Conservation (phyloP, 1,140 invertebrate genomes). For the Aphaenogaster floridana region DNA sequence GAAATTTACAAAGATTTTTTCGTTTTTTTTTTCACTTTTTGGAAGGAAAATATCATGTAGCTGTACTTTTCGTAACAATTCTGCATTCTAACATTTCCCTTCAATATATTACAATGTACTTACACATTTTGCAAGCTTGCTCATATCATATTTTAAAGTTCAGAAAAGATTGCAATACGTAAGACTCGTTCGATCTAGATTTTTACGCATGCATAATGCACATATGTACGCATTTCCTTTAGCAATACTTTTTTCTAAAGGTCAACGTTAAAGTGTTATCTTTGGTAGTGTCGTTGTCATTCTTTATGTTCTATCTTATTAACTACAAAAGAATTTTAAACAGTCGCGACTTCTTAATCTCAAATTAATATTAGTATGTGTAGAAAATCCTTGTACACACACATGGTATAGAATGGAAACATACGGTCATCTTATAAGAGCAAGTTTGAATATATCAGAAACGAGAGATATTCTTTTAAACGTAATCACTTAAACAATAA, state of each 20-base stretch:
- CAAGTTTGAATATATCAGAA: neutral
- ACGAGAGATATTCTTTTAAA: neutral
- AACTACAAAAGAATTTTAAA: slow-evolving; percentile 51
- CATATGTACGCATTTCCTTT: neutral
- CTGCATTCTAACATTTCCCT: neutral
- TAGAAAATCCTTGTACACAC: slow-evolving; percentile 26
- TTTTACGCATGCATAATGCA: neutral
- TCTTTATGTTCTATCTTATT: slow-evolving; percentile 46
- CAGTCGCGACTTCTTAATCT: slow-evolving; percentile 34
- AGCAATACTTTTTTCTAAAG: slow-evolving; percentile 61
- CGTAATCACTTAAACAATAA: neutral
- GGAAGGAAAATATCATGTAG: neutral
- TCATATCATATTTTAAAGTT: slow-evolving; percentile 17
- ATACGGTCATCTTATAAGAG: neutral
- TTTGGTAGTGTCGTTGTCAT: slow-evolving; percentile 81
- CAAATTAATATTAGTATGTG: slow-evolving; percentile 48
- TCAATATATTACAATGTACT: slow-evolving; percentile 1
- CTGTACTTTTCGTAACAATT: neutral
- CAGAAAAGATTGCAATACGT: neutral
- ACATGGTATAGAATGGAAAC: neutral
- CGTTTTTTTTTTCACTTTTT: neutral
- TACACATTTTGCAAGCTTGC: slow-evolving; percentile 17
- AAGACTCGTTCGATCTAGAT: slow-evolving; percentile 19
- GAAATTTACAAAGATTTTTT: neutral
- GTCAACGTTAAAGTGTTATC: slow-evolving; percentile 79